Conservation (phyloP, 2,888 invertebrate species). For the Phoronis australis region DNA sequence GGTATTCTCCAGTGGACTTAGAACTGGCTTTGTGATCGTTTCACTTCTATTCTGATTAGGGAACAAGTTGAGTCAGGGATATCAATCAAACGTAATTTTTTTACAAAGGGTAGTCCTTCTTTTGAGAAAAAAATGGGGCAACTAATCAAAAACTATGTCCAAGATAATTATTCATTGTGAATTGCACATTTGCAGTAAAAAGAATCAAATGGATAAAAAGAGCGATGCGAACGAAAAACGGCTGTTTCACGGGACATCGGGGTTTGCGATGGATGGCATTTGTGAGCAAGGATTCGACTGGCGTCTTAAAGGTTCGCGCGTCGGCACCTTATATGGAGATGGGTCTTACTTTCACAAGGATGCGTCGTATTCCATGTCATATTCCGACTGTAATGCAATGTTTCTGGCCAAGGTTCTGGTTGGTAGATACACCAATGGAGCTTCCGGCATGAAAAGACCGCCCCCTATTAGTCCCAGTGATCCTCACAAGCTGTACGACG, state of each 20-base stretch:
- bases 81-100: too few relatives aligned
- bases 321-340: conserved; percentile 28
- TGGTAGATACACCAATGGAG: conserved; percentile 27
- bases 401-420: conserved; percentile 33
- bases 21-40: too few relatives aligned
- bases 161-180: too few relatives aligned
- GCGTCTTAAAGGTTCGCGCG: conserved; percentile 25
- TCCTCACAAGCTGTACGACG: conserved; percentile 28
- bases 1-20: too few relatives aligned
- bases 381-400: conserved; percentile 20
- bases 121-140: too few relatives aligned
- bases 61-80: too few relatives aligned
- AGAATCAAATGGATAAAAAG: conserved; percentile 20
- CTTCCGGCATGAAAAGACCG: conserved; percentile 23
- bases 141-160: too few relatives aligned
- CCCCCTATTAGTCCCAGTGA: conserved; percentile 23
- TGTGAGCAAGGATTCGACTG: conserved; percentile 37
- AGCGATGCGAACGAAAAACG: conserved; percentile 12
- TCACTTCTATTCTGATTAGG: too few relatives aligned
- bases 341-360: conserved; percentile 36
- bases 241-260: conserved; percentile 32
- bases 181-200: conserved; percentile 19
- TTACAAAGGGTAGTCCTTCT: too few relatives aligned
- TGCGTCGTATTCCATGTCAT: conserved; percentile 22
- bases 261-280: conserved; percentile 23